Evolutionary conservation across 2,888 invertebrate genomes (phyloP).

Genomic region (Danaus chrysippus): DNA sequence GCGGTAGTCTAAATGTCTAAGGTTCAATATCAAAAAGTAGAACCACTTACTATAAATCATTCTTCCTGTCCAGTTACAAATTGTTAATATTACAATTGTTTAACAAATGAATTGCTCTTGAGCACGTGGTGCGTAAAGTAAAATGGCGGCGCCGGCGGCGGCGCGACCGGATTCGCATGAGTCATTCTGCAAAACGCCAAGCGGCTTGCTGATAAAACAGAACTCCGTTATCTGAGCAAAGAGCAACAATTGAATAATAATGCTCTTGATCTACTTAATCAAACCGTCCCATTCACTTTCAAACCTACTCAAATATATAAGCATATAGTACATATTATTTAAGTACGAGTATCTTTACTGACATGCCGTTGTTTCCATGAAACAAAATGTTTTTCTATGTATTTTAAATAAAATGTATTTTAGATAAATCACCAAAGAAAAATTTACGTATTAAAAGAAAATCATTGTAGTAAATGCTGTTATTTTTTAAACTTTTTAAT

Average conservation of each 20-base stretch:
- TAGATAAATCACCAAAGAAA: no score
- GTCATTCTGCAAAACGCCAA: slow-evolving; percentile 37
- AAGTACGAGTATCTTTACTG: neutral
- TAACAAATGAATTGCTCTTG: slow-evolving; percentile 33
- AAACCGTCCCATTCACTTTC: slow-evolving; percentile 7
- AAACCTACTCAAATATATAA: neutral
- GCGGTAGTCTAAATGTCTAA: neutral
- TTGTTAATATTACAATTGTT: slow-evolving; percentile 15
- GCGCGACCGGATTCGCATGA: slow-evolving; percentile 35
- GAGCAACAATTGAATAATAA: slow-evolving; percentile 13
- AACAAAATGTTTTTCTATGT: neutral
- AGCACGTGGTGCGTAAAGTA: slow-evolving; percentile 71
- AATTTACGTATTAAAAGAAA: no score
- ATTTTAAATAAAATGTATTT: no score
- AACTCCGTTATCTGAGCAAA: slow-evolving; percentile 21
- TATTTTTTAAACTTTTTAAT: no score
- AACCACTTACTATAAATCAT: neutral
- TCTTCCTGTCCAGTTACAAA: slow-evolving; percentile 9
- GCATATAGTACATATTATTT: neutral
- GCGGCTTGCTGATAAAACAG: slow-evolving; percentile 38
- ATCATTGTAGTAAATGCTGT: no score
- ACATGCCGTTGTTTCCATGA: neutral
- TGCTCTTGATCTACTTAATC: slow-evolving; percentile 6
- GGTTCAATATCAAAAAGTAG: neutral
- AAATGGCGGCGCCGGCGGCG: slow-evolving; percentile 64